Conservation (phyloP, 2,113 vertebrate species). For the Mormyrus lacerda region DNA sequence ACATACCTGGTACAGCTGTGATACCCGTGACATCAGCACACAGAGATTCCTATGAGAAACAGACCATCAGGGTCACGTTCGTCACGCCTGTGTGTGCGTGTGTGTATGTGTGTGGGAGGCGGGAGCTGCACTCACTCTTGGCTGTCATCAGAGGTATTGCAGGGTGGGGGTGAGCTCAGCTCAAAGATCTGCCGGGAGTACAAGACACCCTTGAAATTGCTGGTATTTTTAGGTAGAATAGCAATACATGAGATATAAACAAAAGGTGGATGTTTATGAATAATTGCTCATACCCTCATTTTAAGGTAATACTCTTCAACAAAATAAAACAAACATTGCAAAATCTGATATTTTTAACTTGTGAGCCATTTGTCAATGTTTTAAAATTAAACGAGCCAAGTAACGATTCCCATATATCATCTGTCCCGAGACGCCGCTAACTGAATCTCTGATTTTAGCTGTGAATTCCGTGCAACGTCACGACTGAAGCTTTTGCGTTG, state of each 20-base stretch:
- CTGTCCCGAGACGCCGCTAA: neutral
- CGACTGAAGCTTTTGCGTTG: neutral
- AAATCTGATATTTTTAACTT: neutral
- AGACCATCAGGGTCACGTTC: neutral
- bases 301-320: neutral
- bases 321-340: neutral
- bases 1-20: slow-evolving; percentile 2
- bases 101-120: neutral
- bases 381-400: neutral
- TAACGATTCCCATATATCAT: neutral
- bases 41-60: neutral
- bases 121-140: neutral
- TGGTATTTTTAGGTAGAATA: neutral
- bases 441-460: neutral
- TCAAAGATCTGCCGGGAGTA: neutral
- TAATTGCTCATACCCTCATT: neutral
- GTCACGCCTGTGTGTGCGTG: neutral
- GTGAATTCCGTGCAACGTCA: neutral
- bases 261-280: neutral
- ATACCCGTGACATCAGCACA: neutral
- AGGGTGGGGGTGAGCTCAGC: neutral
- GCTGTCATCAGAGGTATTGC: neutral
- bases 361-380: neutral
- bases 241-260: neutral
- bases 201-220: slow-evolving; percentile 5